Conservation (phyloP, 2,888 invertebrate species). For the Netelia fuscicornis region DNA sequence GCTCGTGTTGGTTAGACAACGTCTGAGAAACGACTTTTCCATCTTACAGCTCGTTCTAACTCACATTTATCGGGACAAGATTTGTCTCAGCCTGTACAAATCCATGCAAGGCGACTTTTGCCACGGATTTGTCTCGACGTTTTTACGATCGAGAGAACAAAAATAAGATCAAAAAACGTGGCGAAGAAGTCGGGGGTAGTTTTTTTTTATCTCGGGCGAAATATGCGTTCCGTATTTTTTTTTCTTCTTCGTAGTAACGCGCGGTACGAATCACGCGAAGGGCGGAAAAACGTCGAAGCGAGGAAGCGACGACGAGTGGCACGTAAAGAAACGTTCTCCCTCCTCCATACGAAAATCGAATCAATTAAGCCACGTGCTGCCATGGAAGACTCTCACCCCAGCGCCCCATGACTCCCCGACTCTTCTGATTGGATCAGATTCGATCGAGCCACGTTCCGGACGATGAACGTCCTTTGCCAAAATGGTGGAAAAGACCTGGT, state of each 20-base stretch:
- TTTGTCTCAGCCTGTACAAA: slow-evolving; percentile 33
- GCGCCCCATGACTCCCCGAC: slow-evolving; percentile 57
- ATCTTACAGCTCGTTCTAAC: slow-evolving; percentile 18
- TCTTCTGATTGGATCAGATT: slow-evolving; percentile 77
- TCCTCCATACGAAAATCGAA: slow-evolving; percentile 79
- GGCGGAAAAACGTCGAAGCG: slow-evolving; percentile 15
- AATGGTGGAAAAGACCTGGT: slow-evolving; percentile 76
- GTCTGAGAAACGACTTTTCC: not conserved
- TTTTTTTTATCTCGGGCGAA: slow-evolving; percentile 13
- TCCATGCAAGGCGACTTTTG: slow-evolving; percentile 5
- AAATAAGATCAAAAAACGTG: not conserved
- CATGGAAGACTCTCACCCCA: slow-evolving; percentile 70
- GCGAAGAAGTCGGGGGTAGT: not conserved
- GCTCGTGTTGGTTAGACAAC: slow-evolving; percentile 9
- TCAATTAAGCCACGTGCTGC: slow-evolving; percentile 83
- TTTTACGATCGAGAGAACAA: slow-evolving; percentile 27
- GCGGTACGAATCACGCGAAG: slow-evolving; percentile 3
- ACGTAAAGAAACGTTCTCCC: slow-evolving; percentile 71
- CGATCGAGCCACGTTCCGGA: slow-evolving; percentile 72
- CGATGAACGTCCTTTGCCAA: slow-evolving; percentile 75
- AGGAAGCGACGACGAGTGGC: slow-evolving; percentile 50
- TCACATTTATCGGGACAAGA: slow-evolving; percentile 21
- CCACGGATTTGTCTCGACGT: not conserved
- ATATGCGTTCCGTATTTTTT: slow-evolving; percentile 24
- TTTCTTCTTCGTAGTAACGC: slow-evolving; percentile 43